Evolutionary conservation across 1,140 invertebrate species (phyloP).

Genomic region (Calosoma granatense): DNA sequence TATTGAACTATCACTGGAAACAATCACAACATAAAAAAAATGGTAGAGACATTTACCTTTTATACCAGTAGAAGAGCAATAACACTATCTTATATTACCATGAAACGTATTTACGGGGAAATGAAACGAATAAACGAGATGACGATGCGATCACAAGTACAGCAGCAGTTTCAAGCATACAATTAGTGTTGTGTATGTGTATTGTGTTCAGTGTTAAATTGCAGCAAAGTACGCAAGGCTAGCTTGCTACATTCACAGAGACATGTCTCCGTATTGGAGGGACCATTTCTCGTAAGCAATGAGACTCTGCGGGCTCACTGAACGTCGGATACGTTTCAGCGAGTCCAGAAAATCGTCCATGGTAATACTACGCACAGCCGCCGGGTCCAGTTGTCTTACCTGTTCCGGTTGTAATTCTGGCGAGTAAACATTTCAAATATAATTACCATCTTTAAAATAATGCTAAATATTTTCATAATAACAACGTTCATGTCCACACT

Average conservation of each 20-base stretch:
- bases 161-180: not conserved
- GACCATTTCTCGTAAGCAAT: slow-evolving; percentile 90
- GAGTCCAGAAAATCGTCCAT: slow-evolving; percentile 85
- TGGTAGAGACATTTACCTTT: not conserved
- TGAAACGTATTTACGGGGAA: not conserved
- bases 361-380: slow-evolving; percentile 74
- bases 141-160: slow-evolving; percentile 3
- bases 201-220: not conserved
- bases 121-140: not conserved
- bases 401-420: slow-evolving; percentile 76
- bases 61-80: not conserved
- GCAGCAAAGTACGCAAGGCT: slow-evolving; percentile 1
- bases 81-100: not conserved
- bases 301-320: slow-evolving; percentile 78
- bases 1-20: not conserved
- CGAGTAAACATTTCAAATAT: slow-evolving; percentile 27
- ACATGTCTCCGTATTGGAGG: slow-evolving; percentile 80
- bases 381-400: slow-evolving; percentile 70
- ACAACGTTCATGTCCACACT: too few relatives aligned
- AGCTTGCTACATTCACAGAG: slow-evolving; percentile 49
- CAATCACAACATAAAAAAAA: not conserved
- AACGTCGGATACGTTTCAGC: slow-evolving; percentile 79
- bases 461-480: slow-evolving; percentile 6
- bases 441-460: slow-evolving; percentile 13
- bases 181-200: not conserved